Evolutionary conservation across 2,113 vertebrate species (phyloP).

Genomic region (Dasyprocta punctata): DNA sequence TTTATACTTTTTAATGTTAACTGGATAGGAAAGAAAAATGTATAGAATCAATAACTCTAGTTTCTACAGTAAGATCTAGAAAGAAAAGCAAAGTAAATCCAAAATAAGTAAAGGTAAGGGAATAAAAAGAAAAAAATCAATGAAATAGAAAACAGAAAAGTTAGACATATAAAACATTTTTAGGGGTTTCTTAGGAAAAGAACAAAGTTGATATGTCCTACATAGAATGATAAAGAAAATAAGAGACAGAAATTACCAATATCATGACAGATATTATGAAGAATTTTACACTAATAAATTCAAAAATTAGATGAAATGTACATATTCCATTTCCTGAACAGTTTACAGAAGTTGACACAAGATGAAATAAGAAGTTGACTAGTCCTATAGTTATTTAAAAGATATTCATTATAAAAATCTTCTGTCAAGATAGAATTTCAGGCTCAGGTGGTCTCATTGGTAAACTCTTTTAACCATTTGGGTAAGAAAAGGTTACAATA

Average conservation of each 20-base stretch:
- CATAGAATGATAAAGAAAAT: neutral
- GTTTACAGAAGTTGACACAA: neutral
- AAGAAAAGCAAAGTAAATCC: neutral
- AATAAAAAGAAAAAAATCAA: neutral
- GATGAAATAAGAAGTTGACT: neutral
- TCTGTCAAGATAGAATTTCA: neutral
- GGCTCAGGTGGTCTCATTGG: neutral
- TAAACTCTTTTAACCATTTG: neutral
- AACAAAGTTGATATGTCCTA: neutral
- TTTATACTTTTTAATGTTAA: neutral
- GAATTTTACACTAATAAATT: neutral
- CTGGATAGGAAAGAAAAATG: neutral
- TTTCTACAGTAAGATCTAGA: neutral
- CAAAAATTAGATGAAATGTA: neutral
- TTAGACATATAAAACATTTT: neutral
- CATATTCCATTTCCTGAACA: neutral
- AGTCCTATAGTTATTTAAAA: neutral
- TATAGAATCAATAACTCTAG: neutral
- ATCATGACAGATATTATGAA: neutral
- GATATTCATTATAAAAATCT: neutral
- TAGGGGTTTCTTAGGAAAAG: neutral
- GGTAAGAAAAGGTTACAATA: neutral
- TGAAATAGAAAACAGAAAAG: constrained; percentile 29
- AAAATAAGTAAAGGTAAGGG: neutral
- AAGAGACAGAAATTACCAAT: neutral